Conservation (phyloP, 2,797 vertebrate genomes). For the Scolopax rusticola region DNA sequence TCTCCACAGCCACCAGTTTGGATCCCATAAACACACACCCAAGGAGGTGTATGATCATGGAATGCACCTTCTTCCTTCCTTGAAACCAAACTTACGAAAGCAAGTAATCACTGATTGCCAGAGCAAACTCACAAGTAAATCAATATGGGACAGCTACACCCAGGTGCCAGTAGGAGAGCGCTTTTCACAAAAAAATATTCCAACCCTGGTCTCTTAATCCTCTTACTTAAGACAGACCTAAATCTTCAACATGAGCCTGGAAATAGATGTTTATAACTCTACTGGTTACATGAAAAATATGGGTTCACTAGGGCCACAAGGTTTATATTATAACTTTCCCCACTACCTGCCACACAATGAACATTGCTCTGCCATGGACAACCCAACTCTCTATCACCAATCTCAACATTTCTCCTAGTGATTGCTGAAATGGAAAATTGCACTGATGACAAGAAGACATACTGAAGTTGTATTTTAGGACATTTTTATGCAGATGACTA, state of each 20-base stretch:
- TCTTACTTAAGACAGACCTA: neutral
- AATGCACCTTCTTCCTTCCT: neutral
- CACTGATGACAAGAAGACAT: neutral
- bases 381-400: rapidly evolving
- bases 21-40: neutral
- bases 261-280: neutral
- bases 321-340: neutral
- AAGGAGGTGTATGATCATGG: neutral
- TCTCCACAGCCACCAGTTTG: neutral
- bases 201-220: neutral
- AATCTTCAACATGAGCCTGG: neutral
- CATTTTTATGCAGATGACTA: neutral
- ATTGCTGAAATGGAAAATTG: neutral
- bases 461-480: neutral
- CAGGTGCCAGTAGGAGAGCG: neutral
- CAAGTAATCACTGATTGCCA: neutral
- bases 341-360: neutral
- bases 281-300: neutral
- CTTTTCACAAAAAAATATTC: neutral
- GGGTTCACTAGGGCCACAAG: neutral
- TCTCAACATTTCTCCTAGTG: neutral
- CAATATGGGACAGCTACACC: neutral
- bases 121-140: neutral
- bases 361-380: neutral
- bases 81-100: neutral